These are phyloP conservation scores for Guaruba guarouba DNA, from an alignment of 2,113 vertebrate species.

Conservation along the genomic window DNA sequence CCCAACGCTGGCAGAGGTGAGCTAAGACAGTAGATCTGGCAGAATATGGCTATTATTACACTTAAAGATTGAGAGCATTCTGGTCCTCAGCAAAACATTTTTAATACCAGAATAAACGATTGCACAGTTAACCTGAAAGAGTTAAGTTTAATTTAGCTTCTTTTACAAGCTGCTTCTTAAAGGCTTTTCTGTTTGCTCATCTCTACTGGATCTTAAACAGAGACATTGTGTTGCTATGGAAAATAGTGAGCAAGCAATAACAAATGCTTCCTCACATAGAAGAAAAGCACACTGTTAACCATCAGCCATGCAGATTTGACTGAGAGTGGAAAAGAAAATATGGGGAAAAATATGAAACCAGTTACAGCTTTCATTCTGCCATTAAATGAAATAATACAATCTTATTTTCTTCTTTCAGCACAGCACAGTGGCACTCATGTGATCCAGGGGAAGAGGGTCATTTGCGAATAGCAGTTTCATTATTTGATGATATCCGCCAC, in stretches of 20 bases:
- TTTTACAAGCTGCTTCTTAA: background rate
- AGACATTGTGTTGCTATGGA: conserved; percentile 51
- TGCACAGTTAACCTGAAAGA: background rate
- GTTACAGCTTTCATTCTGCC: conserved; percentile 2
- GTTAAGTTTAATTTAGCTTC: conserved; percentile 13
- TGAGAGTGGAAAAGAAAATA: conserved; percentile 30
- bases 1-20: background rate
- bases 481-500: background rate
- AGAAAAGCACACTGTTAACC: conserved; percentile 29
- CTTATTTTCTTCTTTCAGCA: conserved; percentile 8
- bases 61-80: background rate
- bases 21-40: background rate
- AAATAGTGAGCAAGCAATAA: conserved; percentile 35
- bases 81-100: background rate
- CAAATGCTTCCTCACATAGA: conserved; percentile 20
- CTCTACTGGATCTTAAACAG: conserved; percentile 50
- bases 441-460: background rate
- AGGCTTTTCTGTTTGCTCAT: conserved; percentile 51
- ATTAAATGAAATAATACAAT: background rate
- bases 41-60: background rate
- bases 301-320: conserved; percentile 21
- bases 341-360: background rate
- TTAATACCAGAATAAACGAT: background rate
- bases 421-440: background rate
- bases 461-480: background rate